Percentiles rank a stretch among this genome's conserved stretches.
These are phyloP conservation scores for Glossosoma conforme DNA, from an alignment of 1,140 invertebrate genomes.

Conservation along the genomic window DNA sequence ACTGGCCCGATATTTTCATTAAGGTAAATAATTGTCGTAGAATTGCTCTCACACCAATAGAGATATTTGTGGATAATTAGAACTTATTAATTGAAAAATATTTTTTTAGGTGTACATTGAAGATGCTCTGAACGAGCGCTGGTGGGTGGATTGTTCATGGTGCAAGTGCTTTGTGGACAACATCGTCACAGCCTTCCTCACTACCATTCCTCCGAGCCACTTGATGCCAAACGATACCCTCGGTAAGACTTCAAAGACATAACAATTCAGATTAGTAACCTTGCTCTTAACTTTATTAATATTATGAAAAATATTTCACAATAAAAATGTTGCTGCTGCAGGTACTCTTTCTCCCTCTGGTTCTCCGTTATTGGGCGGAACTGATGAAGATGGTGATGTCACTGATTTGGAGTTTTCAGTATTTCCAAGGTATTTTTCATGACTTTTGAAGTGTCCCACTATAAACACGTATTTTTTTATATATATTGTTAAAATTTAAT, in stretches of 20 bases:
- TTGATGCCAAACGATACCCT: constrained; percentile 46
- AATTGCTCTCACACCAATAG: constrained; percentile 11
- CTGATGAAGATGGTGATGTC: constrained; percentile 43
- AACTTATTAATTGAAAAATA: constrained; percentile 1
- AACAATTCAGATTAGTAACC: no score
- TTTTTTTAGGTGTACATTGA: constrained; percentile 80
- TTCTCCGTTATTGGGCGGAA: constrained; percentile 44
- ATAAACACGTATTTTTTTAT: constrained; percentile 6
- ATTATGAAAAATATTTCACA: not conserved
- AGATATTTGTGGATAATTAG: not conserved
- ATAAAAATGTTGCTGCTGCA: constrained; percentile 22
- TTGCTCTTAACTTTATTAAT: not conserved
- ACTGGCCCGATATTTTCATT: constrained; percentile 75
- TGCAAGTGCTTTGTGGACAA: constrained; percentile 92
- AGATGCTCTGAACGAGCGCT: constrained; percentile 85
- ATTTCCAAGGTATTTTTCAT: constrained; percentile 38
- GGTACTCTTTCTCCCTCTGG: constrained; percentile 49
- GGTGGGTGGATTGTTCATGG: constrained; percentile 90
- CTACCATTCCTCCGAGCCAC: constrained; percentile 63
- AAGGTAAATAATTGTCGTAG: constrained; percentile 49
- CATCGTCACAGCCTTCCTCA: constrained; percentile 83
- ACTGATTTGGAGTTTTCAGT: constrained; percentile 45
- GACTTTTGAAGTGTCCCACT: not conserved
- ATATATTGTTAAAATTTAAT: no score
- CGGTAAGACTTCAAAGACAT: constrained; percentile 36